Percentiles rank a stretch among this genome's conserved stretches.
These are phyloP conservation scores for Aythya baeri DNA, from an alignment of 2,113 vertebrate species.

Conservation along the genomic window DNA sequence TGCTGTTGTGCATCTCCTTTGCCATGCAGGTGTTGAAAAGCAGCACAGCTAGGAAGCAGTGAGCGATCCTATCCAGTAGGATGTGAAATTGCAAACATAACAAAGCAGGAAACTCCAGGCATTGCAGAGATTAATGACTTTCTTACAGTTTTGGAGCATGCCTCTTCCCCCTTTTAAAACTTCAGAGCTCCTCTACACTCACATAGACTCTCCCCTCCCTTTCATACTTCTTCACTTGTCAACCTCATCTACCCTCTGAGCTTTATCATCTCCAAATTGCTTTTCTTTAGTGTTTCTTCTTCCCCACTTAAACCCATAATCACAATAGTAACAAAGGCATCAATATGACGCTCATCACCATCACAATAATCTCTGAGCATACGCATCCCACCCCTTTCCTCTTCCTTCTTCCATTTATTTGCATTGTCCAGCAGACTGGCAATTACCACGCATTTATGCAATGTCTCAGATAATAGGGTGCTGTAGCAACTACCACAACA, in stretches of 20 bases:
- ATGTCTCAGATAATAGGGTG: rapidly evolving
- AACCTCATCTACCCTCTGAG: not conserved
- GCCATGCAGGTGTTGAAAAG: not conserved
- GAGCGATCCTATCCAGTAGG: not conserved
- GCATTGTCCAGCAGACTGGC: not conserved
- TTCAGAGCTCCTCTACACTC: not conserved
- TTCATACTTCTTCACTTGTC: not conserved
- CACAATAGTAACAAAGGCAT: not conserved
- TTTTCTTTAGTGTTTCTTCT: not conserved
- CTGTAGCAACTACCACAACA: not conserved
- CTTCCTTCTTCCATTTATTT: not conserved
- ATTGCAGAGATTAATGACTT: rapidly evolving
- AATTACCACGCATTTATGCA: not conserved
- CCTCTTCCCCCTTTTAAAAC: not conserved
- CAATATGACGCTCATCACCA: not conserved
- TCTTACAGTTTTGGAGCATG: not conserved
- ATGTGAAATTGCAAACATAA: not conserved
- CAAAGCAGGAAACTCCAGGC: not conserved
- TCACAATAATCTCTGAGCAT: rapidly evolving
- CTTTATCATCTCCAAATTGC: not conserved
- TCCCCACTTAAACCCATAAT: not conserved
- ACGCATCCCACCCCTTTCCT: not conserved
- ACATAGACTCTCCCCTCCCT: not conserved
- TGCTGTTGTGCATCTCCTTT: not conserved
- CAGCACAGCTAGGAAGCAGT: not conserved